Base-by-base conservation (phyloP, 2,797 vertebrate species). In the Vultur gryphus region DNA sequence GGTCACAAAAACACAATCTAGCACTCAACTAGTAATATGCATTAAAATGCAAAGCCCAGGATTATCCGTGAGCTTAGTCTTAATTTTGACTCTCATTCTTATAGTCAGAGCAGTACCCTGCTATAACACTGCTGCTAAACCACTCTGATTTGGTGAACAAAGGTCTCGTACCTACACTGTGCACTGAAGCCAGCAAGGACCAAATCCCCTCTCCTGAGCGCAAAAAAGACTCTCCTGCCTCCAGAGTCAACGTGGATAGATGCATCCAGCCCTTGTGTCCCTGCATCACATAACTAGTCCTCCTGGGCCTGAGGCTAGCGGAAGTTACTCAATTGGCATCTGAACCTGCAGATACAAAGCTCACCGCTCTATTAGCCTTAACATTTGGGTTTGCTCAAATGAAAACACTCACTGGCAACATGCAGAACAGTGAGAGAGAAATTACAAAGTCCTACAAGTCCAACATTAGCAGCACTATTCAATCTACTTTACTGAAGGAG, bases 41-140 rank as follows among this genome's bases (percentile, higher is more conserved):
- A 96, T 95, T 94, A 90, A 97, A 95, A 96, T 95, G 87, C 80
- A 95, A 96, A 95, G 33, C 84, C 59, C 75, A 61, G 59, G 92
- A 95, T 93, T 96, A 95, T 46, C 71, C 77, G 37, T 2, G 10
- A 94, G 61, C 82, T 85, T 78, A 41, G 73, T 31, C 73, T 91
- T 92, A 73, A 84, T 83, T 90, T 70, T 59, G 19, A 70, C 73
- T 72, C 37, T 51, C 43, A 41, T 61, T 86, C 65, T 81, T 64
- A 26, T 3, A 64, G 8, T 58, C 62, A 31, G 20, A 44, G 37
- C 49, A 78, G 39, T 16, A 65, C 19, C 26, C 10, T 44, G 48
- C 51, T 33, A 17, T 23, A 39, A 76, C 90, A 64, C 52, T 61
- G 65, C 57, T 81, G 67, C 64, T 84, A 81, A 89, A 84, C 11